Percentiles rank a stretch among this genome's conserved stretches.
Evolutionary conservation across 2,113 vertebrate species (phyloP).

Genomic region (Psettodes erumei): DNA sequence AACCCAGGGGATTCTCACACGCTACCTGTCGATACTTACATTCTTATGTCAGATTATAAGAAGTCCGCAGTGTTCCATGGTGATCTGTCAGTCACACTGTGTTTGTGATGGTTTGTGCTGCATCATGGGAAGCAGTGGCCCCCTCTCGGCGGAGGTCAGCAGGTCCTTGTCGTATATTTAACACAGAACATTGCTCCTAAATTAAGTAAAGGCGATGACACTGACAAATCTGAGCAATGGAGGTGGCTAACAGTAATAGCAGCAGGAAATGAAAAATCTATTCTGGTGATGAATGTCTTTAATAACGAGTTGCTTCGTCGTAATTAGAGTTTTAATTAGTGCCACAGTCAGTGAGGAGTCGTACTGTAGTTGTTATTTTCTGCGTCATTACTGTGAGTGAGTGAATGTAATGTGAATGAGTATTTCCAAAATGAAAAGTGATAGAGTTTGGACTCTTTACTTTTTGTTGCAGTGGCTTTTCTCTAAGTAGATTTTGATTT

Average conservation of each 20-base stretch:
- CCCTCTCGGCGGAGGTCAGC: constrained; percentile 7
- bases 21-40: neutral
- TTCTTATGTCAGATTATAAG: neutral
- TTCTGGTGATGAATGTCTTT: neutral
- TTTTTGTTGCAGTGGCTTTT: neutral
- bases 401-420: no score
- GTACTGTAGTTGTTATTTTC: neutral
- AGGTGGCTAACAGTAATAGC: neutral
- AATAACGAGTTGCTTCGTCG: neutral
- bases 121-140: constrained; percentile 54
- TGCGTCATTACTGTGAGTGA: neutral
- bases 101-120: constrained; percentile 28
- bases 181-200: constrained; percentile 33
- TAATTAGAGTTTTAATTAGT: neutral
- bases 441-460: neutral
- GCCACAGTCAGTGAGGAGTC: neutral
- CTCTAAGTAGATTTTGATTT: no score
- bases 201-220: constrained; percentile 41
- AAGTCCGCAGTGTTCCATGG: neutral
- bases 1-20: neutral
- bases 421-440: neutral
- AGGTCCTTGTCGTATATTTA: constrained; percentile 41
- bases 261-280: constrained; percentile 12
- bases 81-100: constrained; percentile 8
- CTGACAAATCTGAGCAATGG: constrained; percentile 3